Conservation (phyloP, 2,888 invertebrate species). For the Gibbula magus region DNA sequence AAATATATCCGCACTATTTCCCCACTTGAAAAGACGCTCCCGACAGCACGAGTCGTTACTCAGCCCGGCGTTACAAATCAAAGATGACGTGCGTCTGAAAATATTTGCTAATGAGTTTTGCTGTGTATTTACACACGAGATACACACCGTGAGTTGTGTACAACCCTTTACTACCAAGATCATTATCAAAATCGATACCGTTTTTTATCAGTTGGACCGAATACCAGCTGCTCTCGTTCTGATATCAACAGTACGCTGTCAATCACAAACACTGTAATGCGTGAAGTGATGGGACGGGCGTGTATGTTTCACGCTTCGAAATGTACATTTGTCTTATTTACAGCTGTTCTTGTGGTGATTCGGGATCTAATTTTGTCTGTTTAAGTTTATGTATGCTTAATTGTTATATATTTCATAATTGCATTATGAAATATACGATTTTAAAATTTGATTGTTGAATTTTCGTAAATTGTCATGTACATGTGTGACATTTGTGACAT, state of each 20-base stretch:
- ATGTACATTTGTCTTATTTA: not conserved
- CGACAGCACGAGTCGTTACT: too few relatives aligned
- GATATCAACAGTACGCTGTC: too few relatives aligned
- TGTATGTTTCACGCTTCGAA: not conserved
- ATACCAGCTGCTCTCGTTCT: too few relatives aligned
- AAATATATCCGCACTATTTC: too few relatives aligned
- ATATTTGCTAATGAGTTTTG: not conserved
- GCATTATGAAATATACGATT: too few relatives aligned
- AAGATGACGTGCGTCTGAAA: not conserved
- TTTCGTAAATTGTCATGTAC: too few relatives aligned
- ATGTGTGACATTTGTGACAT: too few relatives aligned
- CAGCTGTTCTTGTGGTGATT: not conserved
- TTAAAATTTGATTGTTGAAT: too few relatives aligned
- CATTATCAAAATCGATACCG: not conserved
- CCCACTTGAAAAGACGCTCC: too few relatives aligned
- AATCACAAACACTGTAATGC: too few relatives aligned
- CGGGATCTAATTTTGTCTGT: not conserved
- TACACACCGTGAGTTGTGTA: not conserved
- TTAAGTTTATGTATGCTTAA: not conserved
- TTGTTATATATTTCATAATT: too few relatives aligned
- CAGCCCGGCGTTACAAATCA: not conserved
- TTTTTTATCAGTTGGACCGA: too few relatives aligned
- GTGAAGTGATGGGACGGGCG: not conserved
- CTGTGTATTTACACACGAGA: not conserved
- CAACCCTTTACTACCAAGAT: not conserved